phyloP scores from a whole-genome alignment of 2,888 invertebrate genomes.

The Tetropium fuscum region DNA sequence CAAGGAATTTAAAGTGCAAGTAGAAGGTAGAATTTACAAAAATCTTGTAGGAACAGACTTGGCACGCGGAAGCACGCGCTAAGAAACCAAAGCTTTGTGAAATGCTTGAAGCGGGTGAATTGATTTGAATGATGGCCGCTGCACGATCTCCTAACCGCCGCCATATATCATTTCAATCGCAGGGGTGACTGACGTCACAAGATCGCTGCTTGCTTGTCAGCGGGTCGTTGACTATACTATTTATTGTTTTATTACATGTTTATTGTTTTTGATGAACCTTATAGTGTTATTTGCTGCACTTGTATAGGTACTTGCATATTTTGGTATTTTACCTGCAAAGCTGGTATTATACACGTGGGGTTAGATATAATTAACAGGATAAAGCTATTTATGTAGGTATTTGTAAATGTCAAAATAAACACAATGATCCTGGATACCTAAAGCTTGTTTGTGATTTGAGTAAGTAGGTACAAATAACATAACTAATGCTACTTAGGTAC shows the following conservation, averaged over 20 bases:
- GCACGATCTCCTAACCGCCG: conserved; percentile 71
- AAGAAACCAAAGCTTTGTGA: conserved; percentile 16
- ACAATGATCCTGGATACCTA: not conserved
- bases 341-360: not conserved
- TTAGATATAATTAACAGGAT: not conserved
- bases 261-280: conserved; percentile 45
- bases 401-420: not conserved
- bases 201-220: conserved; percentile 55
- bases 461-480: conserved; percentile 4
- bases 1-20: too few species aligned
- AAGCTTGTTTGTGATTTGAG: not conserved
- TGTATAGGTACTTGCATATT: not conserved
- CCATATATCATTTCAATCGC: conserved; percentile 71
- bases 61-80: not conserved
- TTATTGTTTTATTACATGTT: conserved; percentile 58
- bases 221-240: conserved; percentile 55
- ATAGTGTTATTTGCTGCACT: too few species aligned
- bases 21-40: too few species aligned
- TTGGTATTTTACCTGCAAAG: conserved; percentile 1
- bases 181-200: conserved; percentile 61
- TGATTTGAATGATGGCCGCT: conserved; percentile 71
- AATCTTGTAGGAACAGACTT: too few species aligned
- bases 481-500: not conserved
- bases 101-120: conserved; percentile 46
- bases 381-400: not conserved